These are phyloP conservation scores for Poeciliopsis presidionis DNA, from an alignment of 2,797 vertebrate genomes.

Conservation along the genomic window DNA sequence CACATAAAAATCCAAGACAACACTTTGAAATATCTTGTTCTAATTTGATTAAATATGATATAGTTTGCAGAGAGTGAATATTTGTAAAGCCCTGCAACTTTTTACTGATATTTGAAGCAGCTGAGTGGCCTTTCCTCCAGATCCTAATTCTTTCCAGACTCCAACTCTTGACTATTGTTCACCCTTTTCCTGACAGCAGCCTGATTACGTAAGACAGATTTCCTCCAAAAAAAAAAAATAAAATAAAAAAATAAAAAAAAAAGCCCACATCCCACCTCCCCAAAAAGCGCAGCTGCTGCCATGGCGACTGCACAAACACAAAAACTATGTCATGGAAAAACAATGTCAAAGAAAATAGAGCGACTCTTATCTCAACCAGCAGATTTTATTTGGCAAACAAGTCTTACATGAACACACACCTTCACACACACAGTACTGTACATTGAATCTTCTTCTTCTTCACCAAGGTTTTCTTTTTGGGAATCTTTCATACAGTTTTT, in stretches of 20 bases:
- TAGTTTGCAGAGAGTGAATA: not conserved
- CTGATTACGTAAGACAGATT: constrained; percentile 56
- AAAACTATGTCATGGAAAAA: constrained; percentile 49
- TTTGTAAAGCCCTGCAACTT: not conserved
- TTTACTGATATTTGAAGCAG: constrained; percentile 3
- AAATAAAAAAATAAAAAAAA: not conserved
- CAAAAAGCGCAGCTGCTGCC: constrained; percentile 42
- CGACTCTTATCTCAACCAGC: constrained; percentile 51
- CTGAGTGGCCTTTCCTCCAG: constrained; percentile 5
- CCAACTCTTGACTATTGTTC: constrained; percentile 67
- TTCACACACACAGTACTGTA: constrained; percentile 29
- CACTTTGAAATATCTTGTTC: not conserved
- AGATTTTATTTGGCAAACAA: constrained; percentile 73
- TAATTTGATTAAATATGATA: not conserved
- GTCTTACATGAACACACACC: constrained; percentile 42
- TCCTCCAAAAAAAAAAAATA: constrained; percentile 31
- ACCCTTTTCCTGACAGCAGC: constrained; percentile 66
- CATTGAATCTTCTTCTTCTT: not conserved
- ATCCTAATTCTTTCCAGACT: constrained; percentile 46
- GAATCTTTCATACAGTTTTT: constrained; percentile 36
- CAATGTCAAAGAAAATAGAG: constrained; percentile 37
- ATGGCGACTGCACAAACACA: constrained; percentile 65
- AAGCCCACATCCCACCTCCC: constrained; percentile 44
- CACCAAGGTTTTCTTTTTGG: constrained; percentile 15
- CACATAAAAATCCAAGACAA: not conserved